Evolutionary conservation across 2,113 vertebrate species (phyloP).

Genomic region (Mus spicilegus): DNA sequence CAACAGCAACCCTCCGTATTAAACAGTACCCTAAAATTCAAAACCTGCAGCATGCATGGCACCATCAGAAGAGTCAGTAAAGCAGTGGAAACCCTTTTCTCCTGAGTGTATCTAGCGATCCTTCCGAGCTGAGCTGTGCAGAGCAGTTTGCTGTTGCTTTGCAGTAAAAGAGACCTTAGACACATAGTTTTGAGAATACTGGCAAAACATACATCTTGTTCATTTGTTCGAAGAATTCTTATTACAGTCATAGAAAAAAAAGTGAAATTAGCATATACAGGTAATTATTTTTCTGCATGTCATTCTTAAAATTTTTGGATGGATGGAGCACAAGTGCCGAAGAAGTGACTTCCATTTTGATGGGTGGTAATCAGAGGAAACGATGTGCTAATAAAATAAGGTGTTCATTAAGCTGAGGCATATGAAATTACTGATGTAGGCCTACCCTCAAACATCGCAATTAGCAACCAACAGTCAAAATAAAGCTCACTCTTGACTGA

Average conservation of each 20-base stretch:
- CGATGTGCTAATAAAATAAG: neutral
- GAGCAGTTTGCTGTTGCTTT: neutral
- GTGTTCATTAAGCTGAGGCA: neutral
- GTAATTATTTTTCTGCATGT: neutral
- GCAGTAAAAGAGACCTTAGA: neutral
- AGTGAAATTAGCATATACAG: neutral
- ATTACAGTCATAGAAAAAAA: neutral
- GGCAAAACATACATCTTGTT: neutral
- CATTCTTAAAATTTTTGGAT: neutral
- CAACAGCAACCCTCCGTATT: neutral
- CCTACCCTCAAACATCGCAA: neutral
- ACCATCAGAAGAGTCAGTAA: neutral
- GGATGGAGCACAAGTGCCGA: neutral
- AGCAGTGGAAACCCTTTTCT: neutral
- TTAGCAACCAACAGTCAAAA: neutral
- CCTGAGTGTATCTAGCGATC: neutral
- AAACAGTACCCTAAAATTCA: neutral
- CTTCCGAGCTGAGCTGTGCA: neutral
- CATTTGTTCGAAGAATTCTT: neutral
- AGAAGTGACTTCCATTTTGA: neutral
- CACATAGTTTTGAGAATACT: conserved; percentile 6
- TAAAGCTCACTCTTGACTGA: neutral
- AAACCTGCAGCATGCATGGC: neutral
- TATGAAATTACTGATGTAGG: neutral
- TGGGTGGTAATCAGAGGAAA: neutral